Evolutionary conservation across 2,888 invertebrate species (phyloP).

Genomic region (Hirtodrosophila duncani): DNA sequence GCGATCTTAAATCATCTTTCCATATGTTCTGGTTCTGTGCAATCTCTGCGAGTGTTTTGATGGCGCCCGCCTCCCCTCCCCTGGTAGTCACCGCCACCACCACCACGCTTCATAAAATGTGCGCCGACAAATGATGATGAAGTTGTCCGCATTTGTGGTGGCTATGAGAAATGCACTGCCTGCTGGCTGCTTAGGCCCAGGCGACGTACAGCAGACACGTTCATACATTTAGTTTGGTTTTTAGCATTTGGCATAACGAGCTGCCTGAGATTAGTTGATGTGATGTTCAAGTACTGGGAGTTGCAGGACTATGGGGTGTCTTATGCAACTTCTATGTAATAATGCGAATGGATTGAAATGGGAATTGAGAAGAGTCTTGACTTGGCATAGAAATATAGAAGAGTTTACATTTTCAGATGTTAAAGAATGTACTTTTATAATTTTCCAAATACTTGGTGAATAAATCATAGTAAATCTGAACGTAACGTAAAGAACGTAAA

Average conservation of each 20-base stretch:
- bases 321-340: too few species aligned
- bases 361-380: background rate
- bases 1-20: slow-evolving; percentile 58
- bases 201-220: too few species aligned
- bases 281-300: too few species aligned
- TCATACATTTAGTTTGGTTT: too few species aligned
- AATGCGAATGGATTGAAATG: slow-evolving; percentile 1
- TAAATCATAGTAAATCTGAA: too few species aligned
- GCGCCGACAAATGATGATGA: slow-evolving; percentile 64
- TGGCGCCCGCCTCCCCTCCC: background rate
- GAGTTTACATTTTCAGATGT: too few species aligned
- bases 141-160: slow-evolving; percentile 33
- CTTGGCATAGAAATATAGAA: too few species aligned
- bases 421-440: too few species aligned
- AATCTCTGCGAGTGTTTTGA: slow-evolving; percentile 37
- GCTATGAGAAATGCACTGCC: slow-evolving; percentile 2
- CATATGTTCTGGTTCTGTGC: slow-evolving; percentile 40
- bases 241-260: slow-evolving; percentile 51
- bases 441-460: too few species aligned
- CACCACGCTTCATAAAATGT: background rate
- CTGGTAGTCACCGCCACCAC: background rate
- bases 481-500: too few species aligned
- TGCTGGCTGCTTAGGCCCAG: slow-evolving; percentile 8
- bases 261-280: slow-evolving; percentile 42
- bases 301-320: too few species aligned